phyloP scores from a whole-genome alignment of 2,888 invertebrate genomes.

The Apodemia zela region DNA sequence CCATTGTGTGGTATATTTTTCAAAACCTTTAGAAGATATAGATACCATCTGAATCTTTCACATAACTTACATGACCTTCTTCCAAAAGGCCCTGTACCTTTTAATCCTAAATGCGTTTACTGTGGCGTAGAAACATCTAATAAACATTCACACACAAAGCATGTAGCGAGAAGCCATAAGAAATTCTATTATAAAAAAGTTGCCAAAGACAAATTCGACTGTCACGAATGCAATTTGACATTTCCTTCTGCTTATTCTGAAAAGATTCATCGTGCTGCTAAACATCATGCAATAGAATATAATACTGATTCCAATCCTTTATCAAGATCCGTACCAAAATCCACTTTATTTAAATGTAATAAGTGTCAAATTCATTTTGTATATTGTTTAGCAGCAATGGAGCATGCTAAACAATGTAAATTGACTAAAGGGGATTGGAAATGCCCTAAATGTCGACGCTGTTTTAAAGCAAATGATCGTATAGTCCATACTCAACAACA shows the following conservation, averaged over 20 bases:
- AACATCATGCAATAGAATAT: constrained; percentile 23
- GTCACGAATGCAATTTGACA: constrained; percentile 24
- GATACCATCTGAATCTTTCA: neutral
- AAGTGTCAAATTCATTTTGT: constrained; percentile 33
- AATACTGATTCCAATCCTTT: neutral
- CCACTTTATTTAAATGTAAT: constrained; percentile 32
- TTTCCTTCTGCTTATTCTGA: constrained; percentile 24
- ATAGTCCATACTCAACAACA: constrained; percentile 44
- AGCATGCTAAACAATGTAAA: constrained; percentile 28
- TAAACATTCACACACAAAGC: constrained; percentile 25
- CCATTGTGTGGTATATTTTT: constrained; percentile 3
- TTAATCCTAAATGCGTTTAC: constrained; percentile 10
- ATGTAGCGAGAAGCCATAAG: constrained; percentile 15
- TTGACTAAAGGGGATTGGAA: constrained; percentile 26
- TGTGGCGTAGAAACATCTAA: neutral
- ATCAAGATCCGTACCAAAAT: constrained; percentile 26
- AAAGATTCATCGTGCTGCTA: constrained; percentile 23
- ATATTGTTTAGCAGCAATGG: constrained; percentile 22
- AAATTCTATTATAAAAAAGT: neutral
- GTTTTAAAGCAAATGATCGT: constrained; percentile 36
- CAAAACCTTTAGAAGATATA: neutral
- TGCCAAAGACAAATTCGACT: constrained; percentile 21
- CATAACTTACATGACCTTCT: neutral
- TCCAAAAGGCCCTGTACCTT: neutral
- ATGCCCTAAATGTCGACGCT: constrained; percentile 38